These are phyloP conservation scores for Hippoglossus stenolepis DNA, from an alignment of 2,113 vertebrate genomes.

Conservation along the genomic window DNA sequence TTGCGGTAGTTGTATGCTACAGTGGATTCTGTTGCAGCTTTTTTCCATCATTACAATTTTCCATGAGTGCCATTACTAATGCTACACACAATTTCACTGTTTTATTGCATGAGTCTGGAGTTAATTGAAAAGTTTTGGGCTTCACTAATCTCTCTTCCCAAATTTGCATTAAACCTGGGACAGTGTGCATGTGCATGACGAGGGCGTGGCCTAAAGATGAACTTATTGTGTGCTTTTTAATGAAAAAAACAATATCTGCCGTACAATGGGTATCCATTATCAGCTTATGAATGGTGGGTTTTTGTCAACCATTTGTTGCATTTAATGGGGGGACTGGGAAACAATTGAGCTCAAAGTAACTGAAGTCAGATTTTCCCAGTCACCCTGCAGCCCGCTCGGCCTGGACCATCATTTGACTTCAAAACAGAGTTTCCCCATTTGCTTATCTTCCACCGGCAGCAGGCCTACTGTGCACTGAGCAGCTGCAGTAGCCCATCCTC, in stretches of 20 bases:
- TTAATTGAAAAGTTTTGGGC: background rate
- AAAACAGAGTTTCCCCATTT: slow-evolving; percentile 53
- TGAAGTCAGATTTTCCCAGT: slow-evolving; percentile 49
- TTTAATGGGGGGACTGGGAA: slow-evolving; percentile 56
- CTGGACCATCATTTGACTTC: slow-evolving; percentile 58
- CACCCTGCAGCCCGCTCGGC: slow-evolving; percentile 40
- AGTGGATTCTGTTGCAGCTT: no score
- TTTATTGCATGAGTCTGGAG: background rate
- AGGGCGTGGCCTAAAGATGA: slow-evolving; percentile 13
- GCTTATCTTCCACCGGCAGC: slow-evolving; percentile 77
- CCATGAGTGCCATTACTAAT: background rate
- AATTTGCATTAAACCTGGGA: background rate
- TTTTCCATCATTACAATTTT: background rate
- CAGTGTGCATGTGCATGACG: slow-evolving; percentile 30
- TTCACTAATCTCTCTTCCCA: background rate
- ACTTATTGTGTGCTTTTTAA: slow-evolving; percentile 18
- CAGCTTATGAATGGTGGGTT: slow-evolving; percentile 38
- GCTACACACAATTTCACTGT: background rate
- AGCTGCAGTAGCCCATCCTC: slow-evolving; percentile 54
- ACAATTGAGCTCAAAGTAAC: slow-evolving; percentile 57
- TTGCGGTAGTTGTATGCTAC: no score
- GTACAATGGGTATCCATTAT: slow-evolving; percentile 47
- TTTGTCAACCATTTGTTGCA: slow-evolving; percentile 40
- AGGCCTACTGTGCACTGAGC: slow-evolving; percentile 65
- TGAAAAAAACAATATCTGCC: background rate